These are phyloP conservation scores for Drosophila cardini DNA, from an alignment of 1,140 invertebrate species.

Conservation along the genomic window DNA sequence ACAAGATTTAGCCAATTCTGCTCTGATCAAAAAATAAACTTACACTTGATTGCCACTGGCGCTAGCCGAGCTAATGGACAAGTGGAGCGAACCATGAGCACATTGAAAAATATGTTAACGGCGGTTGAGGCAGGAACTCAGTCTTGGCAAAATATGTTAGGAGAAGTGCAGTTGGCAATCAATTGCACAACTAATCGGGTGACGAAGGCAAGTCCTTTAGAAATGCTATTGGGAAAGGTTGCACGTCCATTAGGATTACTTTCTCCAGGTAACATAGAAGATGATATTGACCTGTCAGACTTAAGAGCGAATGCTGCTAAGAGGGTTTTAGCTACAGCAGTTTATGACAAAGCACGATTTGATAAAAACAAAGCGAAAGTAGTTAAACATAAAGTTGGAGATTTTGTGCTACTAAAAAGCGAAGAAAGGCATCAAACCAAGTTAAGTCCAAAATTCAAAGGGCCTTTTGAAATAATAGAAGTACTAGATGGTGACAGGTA, in stretches of 20 bases:
- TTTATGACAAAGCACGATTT: conserved; percentile 13
- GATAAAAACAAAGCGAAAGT: background rate
- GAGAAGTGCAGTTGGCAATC: background rate
- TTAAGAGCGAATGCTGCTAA: too few relatives aligned
- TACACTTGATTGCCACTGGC: conserved; percentile 19
- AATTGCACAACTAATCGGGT: background rate
- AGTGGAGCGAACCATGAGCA: conserved; percentile 1
- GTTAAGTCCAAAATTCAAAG: too few relatives aligned
- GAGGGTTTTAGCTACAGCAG: too few relatives aligned
- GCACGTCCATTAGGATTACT: background rate
- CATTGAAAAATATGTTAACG: too few relatives aligned
- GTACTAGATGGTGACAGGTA: too few relatives aligned
- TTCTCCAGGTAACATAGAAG: too few relatives aligned
- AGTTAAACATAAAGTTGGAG: too few relatives aligned
- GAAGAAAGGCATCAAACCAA: too few relatives aligned
- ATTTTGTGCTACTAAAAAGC: too few relatives aligned
- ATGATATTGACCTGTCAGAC: conserved; percentile 11
- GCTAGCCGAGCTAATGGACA: conserved; percentile 1
- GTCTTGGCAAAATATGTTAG: background rate
- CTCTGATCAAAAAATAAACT: conserved; percentile 15
- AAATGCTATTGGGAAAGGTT: conserved; percentile 5
- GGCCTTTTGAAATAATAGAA: too few relatives aligned
- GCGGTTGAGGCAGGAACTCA: background rate
- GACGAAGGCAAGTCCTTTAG: background rate
- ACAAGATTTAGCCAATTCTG: conserved; percentile 22